Evolutionary conservation across 2,797 vertebrate genomes (phyloP), one percentile per base, ranked within the genome.

Genomic region (Chelon auratus): DNA sequence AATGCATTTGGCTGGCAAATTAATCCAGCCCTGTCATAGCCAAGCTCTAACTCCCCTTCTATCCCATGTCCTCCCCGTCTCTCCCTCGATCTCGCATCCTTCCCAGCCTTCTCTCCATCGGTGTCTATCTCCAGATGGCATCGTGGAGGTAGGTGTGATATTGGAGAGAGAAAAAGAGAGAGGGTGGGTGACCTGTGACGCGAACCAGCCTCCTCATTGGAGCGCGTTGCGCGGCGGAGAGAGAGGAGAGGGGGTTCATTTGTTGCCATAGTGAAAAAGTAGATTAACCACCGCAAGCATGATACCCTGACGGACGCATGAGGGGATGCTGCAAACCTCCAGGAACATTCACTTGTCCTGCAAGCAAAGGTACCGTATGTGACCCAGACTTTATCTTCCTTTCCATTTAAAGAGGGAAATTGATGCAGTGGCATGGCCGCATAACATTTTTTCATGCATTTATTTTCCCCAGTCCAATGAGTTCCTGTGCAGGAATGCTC

Each of bases 221-320:
- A 81, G 85, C 74, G 50, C 48, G 22, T 71, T 61, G 77, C 37
- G 58, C 36, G 48, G 68, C 33, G 10, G 58, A 67, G 63, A 66
- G 74, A 77, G 71, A 47, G 63, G 48, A 37, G 48, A n/a, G 68
- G 62, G 62, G 62, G 75, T 81, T 89, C 85, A 87, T 90, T 84
- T 89, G 90, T 94, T 94, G 89, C 89, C 87, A 93, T 92, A 93
- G 91, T 92, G 90, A 92, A 91, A 91, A 93, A 92, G 93, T 93
- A 91, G 92, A 93, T 93, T 90, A 91, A 81, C 80, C 84, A 75
- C 70, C 30, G 75, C 24, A 60, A 83, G 77, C 81, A 77, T 68
- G 88, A 86, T 82, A 85, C 86, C 42, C 55, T 85, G 90, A 91
- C 83, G 78, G 75, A 91, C 53, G 74, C 59, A 14, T 79, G 77